phyloP scores from a whole-genome alignment of 2,888 invertebrate species.

The Andricus quercusramuli region DNA sequence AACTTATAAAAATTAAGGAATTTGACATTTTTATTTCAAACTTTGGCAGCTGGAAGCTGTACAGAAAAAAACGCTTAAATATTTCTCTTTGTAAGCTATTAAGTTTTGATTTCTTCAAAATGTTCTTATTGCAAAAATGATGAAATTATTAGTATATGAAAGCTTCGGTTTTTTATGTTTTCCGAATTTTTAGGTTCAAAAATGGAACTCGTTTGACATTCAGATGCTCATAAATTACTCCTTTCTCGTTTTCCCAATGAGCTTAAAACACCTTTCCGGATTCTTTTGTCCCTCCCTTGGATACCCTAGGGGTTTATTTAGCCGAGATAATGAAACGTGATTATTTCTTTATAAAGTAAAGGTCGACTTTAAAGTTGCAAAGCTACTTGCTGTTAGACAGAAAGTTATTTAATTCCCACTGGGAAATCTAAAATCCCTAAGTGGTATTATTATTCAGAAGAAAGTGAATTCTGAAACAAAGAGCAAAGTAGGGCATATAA shows the following conservation, averaged over 20 bases:
- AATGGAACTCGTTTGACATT: too few relatives aligned
- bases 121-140: too few relatives aligned
- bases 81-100: too few relatives aligned
- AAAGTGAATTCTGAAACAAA: slow-evolving; percentile 24
- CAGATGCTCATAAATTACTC: not conserved
- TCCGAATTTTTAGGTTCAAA: too few relatives aligned
- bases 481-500: slow-evolving; percentile 20
- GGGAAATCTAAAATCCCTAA: slow-evolving; percentile 26
- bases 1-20: too few relatives aligned
- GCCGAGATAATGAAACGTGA: slow-evolving; percentile 17
- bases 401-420: slow-evolving; percentile 2
- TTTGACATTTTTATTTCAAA: too few relatives aligned
- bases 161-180: too few relatives aligned
- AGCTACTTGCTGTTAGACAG: not conserved
- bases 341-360: slow-evolving; percentile 11
- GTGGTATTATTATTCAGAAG: slow-evolving; percentile 34
- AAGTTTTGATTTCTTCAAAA: too few relatives aligned
- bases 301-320: not conserved
- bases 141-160: too few relatives aligned
- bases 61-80: too few relatives aligned
- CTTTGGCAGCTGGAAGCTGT: too few relatives aligned
- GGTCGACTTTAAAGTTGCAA: slow-evolving; percentile 19
- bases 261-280: not conserved
- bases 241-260: not conserved
- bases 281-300: not conserved